Evolutionary conservation across 2,888 invertebrate genomes (phyloP).

Genomic region (Drosophila helvetica): DNA sequence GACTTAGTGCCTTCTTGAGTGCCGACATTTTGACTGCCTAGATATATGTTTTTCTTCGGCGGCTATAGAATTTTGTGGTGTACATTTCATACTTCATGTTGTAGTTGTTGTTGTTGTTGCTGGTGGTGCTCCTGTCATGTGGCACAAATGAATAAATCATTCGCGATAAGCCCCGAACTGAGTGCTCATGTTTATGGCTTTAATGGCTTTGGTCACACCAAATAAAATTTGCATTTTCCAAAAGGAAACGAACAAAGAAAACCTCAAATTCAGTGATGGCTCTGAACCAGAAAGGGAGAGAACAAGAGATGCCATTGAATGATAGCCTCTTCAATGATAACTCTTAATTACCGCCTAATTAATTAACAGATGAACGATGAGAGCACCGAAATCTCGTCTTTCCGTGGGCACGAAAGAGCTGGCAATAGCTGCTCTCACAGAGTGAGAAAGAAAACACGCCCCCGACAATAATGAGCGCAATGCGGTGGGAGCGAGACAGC

Average conservation of each 20-base stretch:
- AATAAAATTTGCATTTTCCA: constrained; percentile 42
- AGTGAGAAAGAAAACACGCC: background rate
- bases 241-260: constrained; percentile 10
- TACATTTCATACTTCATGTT: constrained; percentile 10
- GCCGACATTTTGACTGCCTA: constrained; percentile 42
- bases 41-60: constrained; percentile 19
- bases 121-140: constrained; percentile 30
- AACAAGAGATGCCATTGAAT: constrained; percentile 69
- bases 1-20: constrained; percentile 17
- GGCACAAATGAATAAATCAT: constrained; percentile 51
- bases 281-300: background rate
- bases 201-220: constrained; percentile 44
- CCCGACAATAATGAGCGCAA: no score
- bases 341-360: constrained; percentile 49
- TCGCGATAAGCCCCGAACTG: constrained; percentile 41
- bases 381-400: constrained; percentile 12
- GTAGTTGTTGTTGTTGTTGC: constrained; percentile 13
- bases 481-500: constrained; percentile 43
- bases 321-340: constrained; percentile 61
- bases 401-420: constrained; percentile 45
- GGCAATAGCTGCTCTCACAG: constrained; percentile 37
- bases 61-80: constrained; percentile 18
- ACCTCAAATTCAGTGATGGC: background rate
- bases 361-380: constrained; percentile 47
- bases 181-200: constrained; percentile 44